These are phyloP conservation scores for Baryphthengus martii DNA, from an alignment of 2,113 vertebrate genomes.

Conservation along the genomic window DNA sequence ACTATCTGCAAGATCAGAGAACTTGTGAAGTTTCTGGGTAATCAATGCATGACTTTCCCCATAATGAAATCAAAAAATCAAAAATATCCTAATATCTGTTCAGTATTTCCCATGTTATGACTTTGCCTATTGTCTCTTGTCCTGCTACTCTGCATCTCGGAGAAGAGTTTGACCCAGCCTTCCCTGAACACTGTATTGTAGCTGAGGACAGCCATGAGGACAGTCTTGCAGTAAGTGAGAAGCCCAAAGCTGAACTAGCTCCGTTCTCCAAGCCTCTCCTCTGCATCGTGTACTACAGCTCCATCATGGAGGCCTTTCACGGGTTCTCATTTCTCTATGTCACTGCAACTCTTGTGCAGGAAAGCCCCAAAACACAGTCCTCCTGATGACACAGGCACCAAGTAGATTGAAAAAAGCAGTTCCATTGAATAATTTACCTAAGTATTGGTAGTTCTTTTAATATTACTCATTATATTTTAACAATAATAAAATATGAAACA, in stretches of 20 bases:
- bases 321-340: fast-evolving
- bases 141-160: fast-evolving
- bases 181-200: fast-evolving
- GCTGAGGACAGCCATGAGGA: neutral
- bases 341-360: too few relatives aligned
- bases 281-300: fast-evolving
- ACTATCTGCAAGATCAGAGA: neutral
- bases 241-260: neutral
- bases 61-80: neutral
- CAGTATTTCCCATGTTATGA: neutral
- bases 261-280: fast-evolving
- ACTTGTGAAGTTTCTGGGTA: neutral
- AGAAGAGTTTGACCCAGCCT: neutral
- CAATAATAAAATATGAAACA: too few relatives aligned
- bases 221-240: neutral
- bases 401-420: neutral
- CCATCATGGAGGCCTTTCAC: fast-evolving
- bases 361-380: neutral
- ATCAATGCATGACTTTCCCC: neutral
- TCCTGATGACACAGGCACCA: neutral
- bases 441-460: neutral
- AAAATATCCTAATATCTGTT: neutral
- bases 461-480: neutral
- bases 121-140: neutral
- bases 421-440: neutral